phyloP scores from a whole-genome alignment of 2,113 vertebrate species.

The Melanerpes formicivorus region DNA sequence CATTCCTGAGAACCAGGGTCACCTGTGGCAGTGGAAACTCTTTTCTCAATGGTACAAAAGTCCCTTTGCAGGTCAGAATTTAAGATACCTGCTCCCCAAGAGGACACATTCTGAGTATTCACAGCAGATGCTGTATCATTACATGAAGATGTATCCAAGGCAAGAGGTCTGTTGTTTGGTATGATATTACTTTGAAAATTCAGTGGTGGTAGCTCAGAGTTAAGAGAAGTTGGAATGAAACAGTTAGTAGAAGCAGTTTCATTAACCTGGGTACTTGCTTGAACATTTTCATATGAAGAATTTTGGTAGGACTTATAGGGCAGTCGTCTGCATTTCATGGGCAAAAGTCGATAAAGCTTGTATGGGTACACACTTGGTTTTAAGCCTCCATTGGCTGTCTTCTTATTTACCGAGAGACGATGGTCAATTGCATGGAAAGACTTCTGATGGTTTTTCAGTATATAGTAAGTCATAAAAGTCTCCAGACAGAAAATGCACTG shows the following conservation, averaged over 20 bases:
- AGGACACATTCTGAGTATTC: constrained; percentile 44
- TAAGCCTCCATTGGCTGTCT: constrained; percentile 89
- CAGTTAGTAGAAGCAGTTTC: constrained; percentile 63
- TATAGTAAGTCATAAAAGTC: constrained; percentile 98
- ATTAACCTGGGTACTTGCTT: constrained; percentile 66
- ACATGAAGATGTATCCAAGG: constrained; percentile 48
- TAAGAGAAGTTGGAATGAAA: constrained; percentile 66
- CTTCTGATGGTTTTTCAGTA: constrained; percentile 98
- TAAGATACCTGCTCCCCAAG: constrained; percentile 60
- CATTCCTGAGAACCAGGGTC: constrained; percentile 5
- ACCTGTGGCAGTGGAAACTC: constrained; percentile 35
- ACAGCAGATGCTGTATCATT: constrained; percentile 49
- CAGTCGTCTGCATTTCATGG: constrained; percentile 93
- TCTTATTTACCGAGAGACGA: constrained; percentile 89
- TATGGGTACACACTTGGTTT: constrained; percentile 94
- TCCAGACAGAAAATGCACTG: constrained; percentile 99
- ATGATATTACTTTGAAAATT: constrained; percentile 77
- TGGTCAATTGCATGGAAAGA: constrained; percentile 97
- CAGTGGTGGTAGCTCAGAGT: constrained; percentile 76
- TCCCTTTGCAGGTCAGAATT: constrained; percentile 61
- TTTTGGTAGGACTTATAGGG: constrained; percentile 89
- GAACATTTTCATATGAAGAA: constrained; percentile 81
- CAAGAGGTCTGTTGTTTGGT: constrained; percentile 57
- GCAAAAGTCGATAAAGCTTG: constrained; percentile 95
- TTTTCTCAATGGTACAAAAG: constrained; percentile 55